A percentile compares a stretch with the other conserved stretches of the same genome.
Evolutionary conservation across 2,113 vertebrate genomes (phyloP).

Genomic region (Centropristis striata): DNA sequence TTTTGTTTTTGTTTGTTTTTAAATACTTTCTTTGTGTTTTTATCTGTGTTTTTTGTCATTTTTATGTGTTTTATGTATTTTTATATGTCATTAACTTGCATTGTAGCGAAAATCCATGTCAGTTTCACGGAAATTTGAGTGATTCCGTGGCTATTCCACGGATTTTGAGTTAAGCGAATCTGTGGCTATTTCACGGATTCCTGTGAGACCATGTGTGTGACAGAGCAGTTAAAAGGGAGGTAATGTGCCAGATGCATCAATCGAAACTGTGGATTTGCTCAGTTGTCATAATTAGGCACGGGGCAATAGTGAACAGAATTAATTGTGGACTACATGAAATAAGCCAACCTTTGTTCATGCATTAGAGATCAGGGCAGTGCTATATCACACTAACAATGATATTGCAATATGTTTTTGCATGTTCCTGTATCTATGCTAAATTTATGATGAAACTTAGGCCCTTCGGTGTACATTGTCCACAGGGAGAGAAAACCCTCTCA

Average conservation of each 20-base stretch:
- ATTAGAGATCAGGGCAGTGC: conserved; percentile 32
- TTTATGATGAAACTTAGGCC: conserved; percentile 72
- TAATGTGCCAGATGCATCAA: conserved; percentile 25
- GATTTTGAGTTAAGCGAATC: too few relatives aligned
- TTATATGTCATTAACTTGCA: too few relatives aligned
- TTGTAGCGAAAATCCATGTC: too few relatives aligned
- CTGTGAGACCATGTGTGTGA: too few relatives aligned
- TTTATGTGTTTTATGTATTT: too few relatives aligned
- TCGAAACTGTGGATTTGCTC: conserved; percentile 17
- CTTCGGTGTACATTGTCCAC: conserved; percentile 69
- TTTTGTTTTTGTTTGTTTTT: too few relatives aligned
- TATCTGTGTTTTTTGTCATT: too few relatives aligned
- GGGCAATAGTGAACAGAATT: conserved; percentile 1
- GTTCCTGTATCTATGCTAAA: conserved; percentile 17
- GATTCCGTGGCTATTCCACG: too few relatives aligned
- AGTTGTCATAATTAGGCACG: conserved; percentile 27
- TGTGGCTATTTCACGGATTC: too few relatives aligned
- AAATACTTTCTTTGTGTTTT: too few relatives aligned
- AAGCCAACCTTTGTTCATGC: conserved; percentile 13
- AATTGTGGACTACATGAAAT: conserved; percentile 19
- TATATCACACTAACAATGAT: conserved; percentile 23
- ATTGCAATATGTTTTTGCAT: conserved; percentile 43
- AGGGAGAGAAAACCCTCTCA: conserved; percentile 70
- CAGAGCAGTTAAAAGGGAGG: conserved; percentile 33
- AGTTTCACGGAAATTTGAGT: too few relatives aligned